Evolutionary conservation across 53 echinoderm and acorn worm species (phyloP), one percentile per base, ranked within the genome.

Genomic region (Temnopleurus reevesii): DNA sequence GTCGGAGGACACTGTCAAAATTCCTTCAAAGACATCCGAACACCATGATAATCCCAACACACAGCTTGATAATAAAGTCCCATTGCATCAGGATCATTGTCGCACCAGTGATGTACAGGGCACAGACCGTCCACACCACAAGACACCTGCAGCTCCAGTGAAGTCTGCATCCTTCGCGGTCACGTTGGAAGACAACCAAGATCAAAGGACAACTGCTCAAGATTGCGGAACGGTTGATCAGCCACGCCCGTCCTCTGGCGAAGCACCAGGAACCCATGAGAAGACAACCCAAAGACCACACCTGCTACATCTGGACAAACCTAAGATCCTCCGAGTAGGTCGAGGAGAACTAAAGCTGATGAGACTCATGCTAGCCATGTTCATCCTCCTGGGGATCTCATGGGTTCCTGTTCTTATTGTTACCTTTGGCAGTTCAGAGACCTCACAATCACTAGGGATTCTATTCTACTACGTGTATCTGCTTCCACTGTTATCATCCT

Each of bases 301-400:
- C 71, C 38, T 71, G 8, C 9, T 71, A 2, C 19, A 33, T 8
- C 23, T 38, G 24, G 36, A 55, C 0, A 83, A 83, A 34, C 83
- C 55, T 19, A 55, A 55, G 24, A 83, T 38, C 38, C 54, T 55
- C 33, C 54, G 83, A 36, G 55, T 83, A 19, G 83, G 83, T 34
- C 83, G 83, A 19, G 83, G 83, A 34, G 83, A 83, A 55, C 17
- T 83, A 4, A 83, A 83, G 23, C 36, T 83, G 23, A 83, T 83
- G 51, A 55, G 83, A 35, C 83, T 83, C 13, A 83, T 83, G 83
- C 54, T 83, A 17, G 36, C 55, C 19, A 83, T 83, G 56, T 55
- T 51, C 38, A 83, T 23, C 51, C 49, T 83, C 5, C 30, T 83
- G 23, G 4, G 9, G 21, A 35, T 83, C 31, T 83, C 83, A 5